A percentile compares a stretch with the other conserved stretches of the same genome.
These are phyloP conservation scores for Stegodyphus dumicola DNA, from an alignment of 1,140 invertebrate genomes.

Conservation along the genomic window DNA sequence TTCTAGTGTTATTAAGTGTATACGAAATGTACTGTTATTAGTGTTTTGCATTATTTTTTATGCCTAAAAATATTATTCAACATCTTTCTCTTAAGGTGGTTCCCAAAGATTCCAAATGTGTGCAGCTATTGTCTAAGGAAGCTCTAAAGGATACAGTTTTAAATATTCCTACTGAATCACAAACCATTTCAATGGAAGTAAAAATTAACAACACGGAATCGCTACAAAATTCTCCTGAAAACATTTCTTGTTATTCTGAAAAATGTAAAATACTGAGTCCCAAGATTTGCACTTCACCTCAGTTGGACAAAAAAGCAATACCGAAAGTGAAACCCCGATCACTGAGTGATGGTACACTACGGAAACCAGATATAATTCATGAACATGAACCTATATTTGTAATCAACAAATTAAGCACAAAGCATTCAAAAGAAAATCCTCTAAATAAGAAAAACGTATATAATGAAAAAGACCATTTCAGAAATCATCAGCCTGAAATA, in stretches of 20 bases:
- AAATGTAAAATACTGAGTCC: not conserved
- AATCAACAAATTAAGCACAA: not conserved
- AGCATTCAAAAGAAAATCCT: not conserved
- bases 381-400: not conserved
- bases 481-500: not conserved
- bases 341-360: constrained; percentile 33
- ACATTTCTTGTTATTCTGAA: not conserved
- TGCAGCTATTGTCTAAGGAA: not conserved
- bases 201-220: constrained; percentile 6
- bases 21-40: too few species aligned
- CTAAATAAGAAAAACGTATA: not conserved
- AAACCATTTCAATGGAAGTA: not conserved
- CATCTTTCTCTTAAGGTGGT: constrained; percentile 9
- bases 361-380: not conserved
- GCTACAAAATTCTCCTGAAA: not conserved
- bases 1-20: too few species aligned
- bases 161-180: not conserved
- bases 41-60: too few species aligned
- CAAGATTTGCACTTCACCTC: not conserved
- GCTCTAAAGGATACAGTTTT: not conserved
- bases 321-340: constrained; percentile 12
- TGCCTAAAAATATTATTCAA: not conserved
- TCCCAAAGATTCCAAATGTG: constrained; percentile 41
- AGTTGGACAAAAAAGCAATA: not conserved
- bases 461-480: not conserved